Evolutionary conservation across 2,113 vertebrate genomes (phyloP), one percentile per base, ranked within the genome.

Genomic region (Phylloscopus whistleri): DNA sequence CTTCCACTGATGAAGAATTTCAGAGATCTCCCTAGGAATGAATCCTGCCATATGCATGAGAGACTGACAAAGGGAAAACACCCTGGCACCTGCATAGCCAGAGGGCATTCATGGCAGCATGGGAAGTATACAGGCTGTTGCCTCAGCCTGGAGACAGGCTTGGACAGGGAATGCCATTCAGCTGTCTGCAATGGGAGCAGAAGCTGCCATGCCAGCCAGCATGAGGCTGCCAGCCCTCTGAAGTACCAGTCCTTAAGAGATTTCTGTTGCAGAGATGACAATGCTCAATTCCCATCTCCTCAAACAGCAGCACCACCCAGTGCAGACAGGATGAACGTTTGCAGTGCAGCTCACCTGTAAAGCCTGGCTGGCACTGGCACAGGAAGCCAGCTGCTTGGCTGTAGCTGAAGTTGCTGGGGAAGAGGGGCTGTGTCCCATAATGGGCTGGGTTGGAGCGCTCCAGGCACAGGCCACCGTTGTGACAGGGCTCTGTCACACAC

Each of bases 351-450:
- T 98, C 95, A 99, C 99, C 99, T 63, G 97, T 95, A 64, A 99
- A 99, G 72, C 99, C 99, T 1, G 98, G 95, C 37, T 86, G 97
- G 93, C 99, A 99, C 43, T 39, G 97, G 75, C 99, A 99, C 87
- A 99, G 89, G 95, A 98, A 99, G 4, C 99, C 99, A 0, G 98
- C 98, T 0, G 99, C 99, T 0, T 81, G 86, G 62, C 93, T 94
- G 43, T 98, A 99, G 97, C 96, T 98, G 97, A 99, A 99, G 22
- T 69, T 72, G 2, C 41, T 17, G 10, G 95, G 96, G 70, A 99
- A 98, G 82, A 94, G 94, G 9, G 98, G 92, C 51, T 96, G 96
- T 28, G 18, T 70, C 5, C 97, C 97, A 0, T 99, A 99, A 23
- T 98, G 96, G 39, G 92, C 79, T 5, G 96, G 78, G 48, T 99